Evolutionary conservation across 2,888 invertebrate genomes (phyloP).

Genomic region (Drosophila recens): DNA sequence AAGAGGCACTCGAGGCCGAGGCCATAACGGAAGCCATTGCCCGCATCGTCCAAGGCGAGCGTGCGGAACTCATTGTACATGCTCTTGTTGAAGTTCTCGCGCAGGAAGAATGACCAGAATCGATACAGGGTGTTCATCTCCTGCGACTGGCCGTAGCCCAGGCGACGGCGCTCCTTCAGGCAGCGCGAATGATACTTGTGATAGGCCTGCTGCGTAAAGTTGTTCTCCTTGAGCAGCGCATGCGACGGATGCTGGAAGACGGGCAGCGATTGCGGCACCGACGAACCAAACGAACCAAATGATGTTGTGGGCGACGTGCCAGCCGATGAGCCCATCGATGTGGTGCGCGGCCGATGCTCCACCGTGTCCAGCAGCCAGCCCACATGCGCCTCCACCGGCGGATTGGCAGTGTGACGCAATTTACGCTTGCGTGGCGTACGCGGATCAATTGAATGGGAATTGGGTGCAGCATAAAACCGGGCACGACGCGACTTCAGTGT

Average conservation of each 20-base stretch:
- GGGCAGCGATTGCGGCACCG: conserved; percentile 93
- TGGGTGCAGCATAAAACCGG: conserved; percentile 97
- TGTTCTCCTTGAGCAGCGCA: conserved; percentile 96
- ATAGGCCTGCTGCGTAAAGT: conserved; percentile 99
- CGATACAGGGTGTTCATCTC: conserved; percentile 99
- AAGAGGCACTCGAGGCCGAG: conserved; percentile 95
- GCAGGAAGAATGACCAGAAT: conserved; percentile 99
- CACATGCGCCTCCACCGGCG: conserved; percentile 97
- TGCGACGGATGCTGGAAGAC: conserved; percentile 98
- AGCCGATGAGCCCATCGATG: conserved; percentile 92
- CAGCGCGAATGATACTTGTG: conserved; percentile 98
- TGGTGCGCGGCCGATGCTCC: conserved; percentile 92
- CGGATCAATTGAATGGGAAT: conserved; percentile 89
- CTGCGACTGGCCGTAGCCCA: conserved; percentile 97
- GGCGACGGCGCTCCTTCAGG: conserved; percentile 94
- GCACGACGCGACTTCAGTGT: conserved; percentile 87
- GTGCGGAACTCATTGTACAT: conserved; percentile 98
- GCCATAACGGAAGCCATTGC: conserved; percentile 94
- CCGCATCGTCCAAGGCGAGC: conserved; percentile 97
- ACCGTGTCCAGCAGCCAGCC: conserved; percentile 98
- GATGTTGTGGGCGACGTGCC: conserved; percentile 91
- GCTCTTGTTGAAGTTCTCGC: conserved; percentile 98
- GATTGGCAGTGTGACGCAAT: conserved; percentile 96
- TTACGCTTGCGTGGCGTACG: conserved; percentile 93
- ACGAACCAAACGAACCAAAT: conserved; percentile 88